phyloP scores from a whole-genome alignment of 2,797 vertebrate genomes.

The Apogon talboti region DNA sequence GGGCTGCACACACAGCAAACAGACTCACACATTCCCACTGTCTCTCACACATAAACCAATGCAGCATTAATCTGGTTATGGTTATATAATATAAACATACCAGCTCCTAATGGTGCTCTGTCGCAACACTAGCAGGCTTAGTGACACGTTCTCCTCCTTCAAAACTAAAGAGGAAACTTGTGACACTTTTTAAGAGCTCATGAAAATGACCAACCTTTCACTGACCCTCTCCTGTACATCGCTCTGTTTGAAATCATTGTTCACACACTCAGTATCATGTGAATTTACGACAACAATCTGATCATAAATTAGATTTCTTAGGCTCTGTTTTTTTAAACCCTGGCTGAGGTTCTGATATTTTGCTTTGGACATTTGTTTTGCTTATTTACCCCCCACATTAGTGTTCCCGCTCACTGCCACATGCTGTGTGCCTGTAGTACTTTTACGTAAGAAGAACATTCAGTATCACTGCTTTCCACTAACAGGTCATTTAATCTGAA shows the following conservation, averaged over 20 bases:
- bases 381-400: not conserved
- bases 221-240: constrained; percentile 17
- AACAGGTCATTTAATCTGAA: constrained; percentile 63
- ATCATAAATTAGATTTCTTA: too few relatives aligned
- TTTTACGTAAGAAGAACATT: constrained; percentile 49
- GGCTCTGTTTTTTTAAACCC: not conserved
- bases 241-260: not conserved
- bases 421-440: constrained; percentile 20
- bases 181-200: constrained; percentile 43
- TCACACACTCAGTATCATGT: not conserved
- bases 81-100: constrained; percentile 55
- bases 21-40: not conserved
- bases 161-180: constrained; percentile 48
- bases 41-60: constrained; percentile 3
- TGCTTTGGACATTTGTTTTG: not conserved
- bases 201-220: constrained; percentile 6
- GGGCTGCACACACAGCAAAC: not conserved
- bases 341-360: not conserved
- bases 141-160: constrained; percentile 21
- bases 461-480: constrained; percentile 27
- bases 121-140: constrained; percentile 45
- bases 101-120: constrained; percentile 16
- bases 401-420: constrained; percentile 9
- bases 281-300: not conserved
- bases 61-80: constrained; percentile 49